Percentiles rank a stretch among this genome's conserved stretches.
These are phyloP conservation scores for Probosciger aterrimus DNA, from an alignment of 2,113 vertebrate species.

Conservation along the genomic window DNA sequence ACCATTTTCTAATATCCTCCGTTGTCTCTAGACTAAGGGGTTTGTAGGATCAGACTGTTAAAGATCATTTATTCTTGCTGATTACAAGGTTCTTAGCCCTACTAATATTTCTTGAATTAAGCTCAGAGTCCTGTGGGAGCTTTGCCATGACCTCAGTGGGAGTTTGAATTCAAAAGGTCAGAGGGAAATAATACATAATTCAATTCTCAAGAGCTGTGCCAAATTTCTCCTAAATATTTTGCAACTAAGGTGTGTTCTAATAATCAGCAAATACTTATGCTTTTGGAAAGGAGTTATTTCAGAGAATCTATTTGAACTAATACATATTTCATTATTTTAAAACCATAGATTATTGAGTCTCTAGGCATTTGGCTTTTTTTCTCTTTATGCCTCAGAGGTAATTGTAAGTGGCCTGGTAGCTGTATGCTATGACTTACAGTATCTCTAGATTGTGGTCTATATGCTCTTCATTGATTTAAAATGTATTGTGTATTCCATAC, in stretches of 20 bases:
- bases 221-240: background rate
- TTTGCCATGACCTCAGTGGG: background rate
- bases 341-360: background rate
- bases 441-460: background rate
- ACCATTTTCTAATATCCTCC: background rate
- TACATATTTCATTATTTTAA: background rate
- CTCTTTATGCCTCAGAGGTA: background rate
- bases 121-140: background rate
- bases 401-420: background rate
- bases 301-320: background rate
- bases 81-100: background rate
- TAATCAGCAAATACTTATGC: background rate
- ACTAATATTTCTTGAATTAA: constrained; percentile 7
- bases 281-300: background rate
- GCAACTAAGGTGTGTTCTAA: background rate
- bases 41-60: background rate
- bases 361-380: background rate
- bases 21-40: background rate
- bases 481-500: background rate
- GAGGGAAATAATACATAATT: background rate
- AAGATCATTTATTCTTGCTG: background rate
- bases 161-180: background rate
- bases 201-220: background rate
- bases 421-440: background rate
- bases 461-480: background rate